Evolutionary conservation across 2,888 invertebrate genomes (phyloP).

Genomic region (Phymatocera aterrima): DNA sequence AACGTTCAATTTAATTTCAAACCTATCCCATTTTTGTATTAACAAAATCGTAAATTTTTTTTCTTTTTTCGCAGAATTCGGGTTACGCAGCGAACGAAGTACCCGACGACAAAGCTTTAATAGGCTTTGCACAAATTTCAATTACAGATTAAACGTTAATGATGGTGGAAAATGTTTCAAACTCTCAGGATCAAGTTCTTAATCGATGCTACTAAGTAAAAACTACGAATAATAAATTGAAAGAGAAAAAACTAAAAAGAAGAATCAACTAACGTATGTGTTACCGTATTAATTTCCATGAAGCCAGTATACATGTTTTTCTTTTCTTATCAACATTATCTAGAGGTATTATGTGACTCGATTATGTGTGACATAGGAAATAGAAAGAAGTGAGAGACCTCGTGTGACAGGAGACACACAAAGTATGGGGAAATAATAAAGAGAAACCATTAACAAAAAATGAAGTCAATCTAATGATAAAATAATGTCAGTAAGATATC

Average conservation of each 20-base stretch:
- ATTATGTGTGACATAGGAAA: conserved; percentile 10
- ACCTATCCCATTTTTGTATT: background rate
- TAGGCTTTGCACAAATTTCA: conserved; percentile 98
- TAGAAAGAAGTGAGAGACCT: background rate
- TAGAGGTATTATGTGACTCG: conserved; percentile 14
- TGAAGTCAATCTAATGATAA: background rate
- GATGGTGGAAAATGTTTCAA: conserved; percentile 51
- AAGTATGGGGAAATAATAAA: background rate
- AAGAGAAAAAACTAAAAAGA: conserved; percentile 4
- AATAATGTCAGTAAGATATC: no score
- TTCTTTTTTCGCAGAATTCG: conserved; percentile 77
- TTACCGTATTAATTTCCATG: conserved; percentile 29
- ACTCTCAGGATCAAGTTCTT: conserved; percentile 59
- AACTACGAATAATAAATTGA: conserved; percentile 9
- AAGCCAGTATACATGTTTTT: conserved; percentile 32
- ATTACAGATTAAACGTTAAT: conserved; percentile 85
- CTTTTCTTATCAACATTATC: conserved; percentile 1
- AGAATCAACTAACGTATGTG: conserved; percentile 21
- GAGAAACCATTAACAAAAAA: background rate
- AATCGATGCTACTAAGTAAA: conserved; percentile 50
- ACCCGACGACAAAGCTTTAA: conserved; percentile 94
- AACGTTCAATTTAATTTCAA: background rate
- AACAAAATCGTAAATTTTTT: background rate
- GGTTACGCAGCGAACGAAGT: conserved; percentile 85
- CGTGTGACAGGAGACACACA: background rate